Base-by-base conservation (phyloP, 1,140 invertebrate genomes). In the Rhopalosiphum padi region DNA sequence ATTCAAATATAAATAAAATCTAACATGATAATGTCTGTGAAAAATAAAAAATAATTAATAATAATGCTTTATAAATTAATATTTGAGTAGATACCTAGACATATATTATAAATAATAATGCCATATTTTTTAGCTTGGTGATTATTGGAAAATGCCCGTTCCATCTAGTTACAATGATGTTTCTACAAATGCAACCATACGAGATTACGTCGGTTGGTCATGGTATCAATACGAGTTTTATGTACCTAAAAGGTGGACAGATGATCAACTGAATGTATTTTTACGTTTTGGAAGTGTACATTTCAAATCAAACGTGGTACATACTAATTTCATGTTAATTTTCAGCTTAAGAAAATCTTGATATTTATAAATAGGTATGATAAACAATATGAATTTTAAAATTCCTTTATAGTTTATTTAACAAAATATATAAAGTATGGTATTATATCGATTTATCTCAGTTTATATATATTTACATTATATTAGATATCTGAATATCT, bases 101-200 rank as follows among this genome's bases (percentile, higher is more conserved):
- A 43, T 43, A 68, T 43, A 35, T 30, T 23, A 11, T 60, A 90
- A 48, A 11, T 25, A 90, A 37, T 89, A 60, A 8, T 60, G 9
- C 25, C 22, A 90, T 94, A 30, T 95, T 60, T 94, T 94, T n/a
- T 94, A 97, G 96, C 96, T 95, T 37, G 96, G 95, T n/a, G 95
- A 96, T 51, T 95, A 96, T 30, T 97, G 97, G 48, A 94, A 94
- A 35, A 95, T 95, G 94, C 94, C 93, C 2, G 93, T 94, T 41
- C 99, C 99, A 0, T 97, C 98, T 0, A 99, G 98, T 94, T 99
- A 98, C 95, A 99, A 99, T 95, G 99, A 99, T 95, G 97, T 99
- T 23, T 98, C 98, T 1, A 97, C 97, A 94, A 97, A 99, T 43
- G 96, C 95, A 43, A 95, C 96, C 2, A 95, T 99, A 11, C 95